A percentile compares a stretch with the other conserved stretches of the same genome.
Conservation (phyloP, 2,113 vertebrate genomes). For the Neotragus moschatus region DNA sequence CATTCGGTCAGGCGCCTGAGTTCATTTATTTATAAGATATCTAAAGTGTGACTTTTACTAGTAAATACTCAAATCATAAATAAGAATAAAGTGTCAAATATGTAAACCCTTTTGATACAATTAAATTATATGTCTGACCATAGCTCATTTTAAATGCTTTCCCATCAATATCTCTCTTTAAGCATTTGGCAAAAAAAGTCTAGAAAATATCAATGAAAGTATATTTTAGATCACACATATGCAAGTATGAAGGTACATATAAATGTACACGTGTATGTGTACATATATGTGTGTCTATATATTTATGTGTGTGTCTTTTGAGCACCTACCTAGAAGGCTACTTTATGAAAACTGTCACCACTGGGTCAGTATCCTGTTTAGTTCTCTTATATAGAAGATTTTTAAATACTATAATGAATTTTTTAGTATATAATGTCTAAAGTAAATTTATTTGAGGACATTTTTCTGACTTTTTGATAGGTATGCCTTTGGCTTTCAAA, state of each 20-base stretch:
- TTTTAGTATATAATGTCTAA: conserved; percentile 12
- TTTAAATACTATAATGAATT: conserved; percentile 27
- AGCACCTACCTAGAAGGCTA: conserved; percentile 27
- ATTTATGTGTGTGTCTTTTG: not conserved
- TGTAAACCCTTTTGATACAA: not conserved
- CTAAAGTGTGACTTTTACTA: not conserved
- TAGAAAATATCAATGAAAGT: conserved; percentile 36
- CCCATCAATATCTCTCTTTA: not conserved
- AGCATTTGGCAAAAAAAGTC: not conserved
- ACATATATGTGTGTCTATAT: not conserved
- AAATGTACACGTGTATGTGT: not conserved
- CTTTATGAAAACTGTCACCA: conserved; percentile 27
- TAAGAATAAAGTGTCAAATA: conserved; percentile 35
- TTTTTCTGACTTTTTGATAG: conserved; percentile 25
- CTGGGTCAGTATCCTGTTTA: conserved; percentile 35
- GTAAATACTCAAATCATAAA: conserved; percentile 15
- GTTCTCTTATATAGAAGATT: conserved; percentile 28
- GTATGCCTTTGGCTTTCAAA: conserved; percentile 54
- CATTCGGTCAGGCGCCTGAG: not conserved
- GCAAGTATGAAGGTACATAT: not conserved
- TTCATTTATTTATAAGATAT: conserved; percentile 3
- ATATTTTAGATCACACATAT: not conserved
- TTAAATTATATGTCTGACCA: not conserved
- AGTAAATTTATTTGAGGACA: conserved; percentile 17
- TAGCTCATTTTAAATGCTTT: conserved; percentile 17